Conservation (phyloP, 2,888 invertebrate species). For the Microchrysa polita region DNA sequence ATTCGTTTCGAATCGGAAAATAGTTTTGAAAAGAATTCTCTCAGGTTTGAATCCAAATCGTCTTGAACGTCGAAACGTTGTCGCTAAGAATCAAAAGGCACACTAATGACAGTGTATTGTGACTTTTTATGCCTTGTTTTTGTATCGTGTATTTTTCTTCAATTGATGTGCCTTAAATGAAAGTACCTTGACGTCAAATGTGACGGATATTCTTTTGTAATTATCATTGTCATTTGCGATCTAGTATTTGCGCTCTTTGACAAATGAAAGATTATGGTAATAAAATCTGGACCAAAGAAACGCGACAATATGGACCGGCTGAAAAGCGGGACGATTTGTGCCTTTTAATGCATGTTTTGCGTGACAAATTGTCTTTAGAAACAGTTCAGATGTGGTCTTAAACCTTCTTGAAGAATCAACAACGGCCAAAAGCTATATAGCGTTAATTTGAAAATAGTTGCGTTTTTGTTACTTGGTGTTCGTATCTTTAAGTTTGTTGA, state of each 20-base stretch:
- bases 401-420: no score
- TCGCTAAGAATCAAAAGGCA: no score
- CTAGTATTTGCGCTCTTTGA: neutral
- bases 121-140: neutral
- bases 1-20: slow-evolving; percentile 25
- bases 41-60: no score
- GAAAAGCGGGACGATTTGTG: neutral
- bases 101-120: neutral
- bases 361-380: slow-evolving; percentile 11
- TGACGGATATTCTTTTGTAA: no score
- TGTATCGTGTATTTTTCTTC: neutral
- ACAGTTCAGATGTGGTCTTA: no score
- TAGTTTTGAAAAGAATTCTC: neutral
- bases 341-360: slow-evolving; percentile 20
- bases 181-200: no score
- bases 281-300: slow-evolving; percentile 18
- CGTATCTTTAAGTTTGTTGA: no score
- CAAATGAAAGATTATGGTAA: slow-evolving; percentile 1
- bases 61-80: no score
- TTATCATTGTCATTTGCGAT: no score
- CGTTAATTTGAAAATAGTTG: no score
- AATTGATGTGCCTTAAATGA: neutral
- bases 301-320: neutral
- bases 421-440: no score
- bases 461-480: no score